Percentiles rank a stretch among this genome's conserved stretches.
Evolutionary conservation across 2,113 vertebrate genomes (phyloP).

Genomic region (Struthio camelus): DNA sequence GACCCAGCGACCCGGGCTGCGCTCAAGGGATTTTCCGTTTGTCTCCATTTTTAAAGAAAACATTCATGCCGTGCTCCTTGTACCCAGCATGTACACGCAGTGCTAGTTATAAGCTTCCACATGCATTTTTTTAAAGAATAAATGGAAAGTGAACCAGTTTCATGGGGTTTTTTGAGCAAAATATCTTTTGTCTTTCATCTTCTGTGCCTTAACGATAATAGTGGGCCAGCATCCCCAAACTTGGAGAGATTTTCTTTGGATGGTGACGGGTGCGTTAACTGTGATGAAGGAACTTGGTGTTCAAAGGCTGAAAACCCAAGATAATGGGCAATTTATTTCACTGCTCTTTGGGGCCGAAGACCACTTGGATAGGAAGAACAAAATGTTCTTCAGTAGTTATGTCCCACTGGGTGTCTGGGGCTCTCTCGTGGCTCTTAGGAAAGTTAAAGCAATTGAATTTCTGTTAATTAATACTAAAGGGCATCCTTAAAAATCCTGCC

Average conservation of each 20-base stretch:
- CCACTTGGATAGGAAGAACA: neutral
- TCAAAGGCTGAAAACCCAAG: neutral
- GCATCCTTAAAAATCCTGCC: neutral
- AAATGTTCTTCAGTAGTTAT: too few relatives aligned
- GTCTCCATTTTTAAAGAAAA: too few relatives aligned
- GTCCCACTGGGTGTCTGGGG: neutral
- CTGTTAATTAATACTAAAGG: neutral
- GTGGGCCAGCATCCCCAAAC: too few relatives aligned
- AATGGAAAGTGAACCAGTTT: neutral
- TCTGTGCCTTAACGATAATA: neutral
- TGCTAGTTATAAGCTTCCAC: neutral
- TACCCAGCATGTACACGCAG: neutral
- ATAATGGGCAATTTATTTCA: neutral
- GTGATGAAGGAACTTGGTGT: neutral
- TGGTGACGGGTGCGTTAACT: neutral
- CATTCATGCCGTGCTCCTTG: accelerated
- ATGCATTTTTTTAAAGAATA: neutral
- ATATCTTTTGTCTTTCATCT: neutral
- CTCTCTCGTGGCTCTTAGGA: neutral
- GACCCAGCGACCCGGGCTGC: too few relatives aligned
- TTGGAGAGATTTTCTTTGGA: neutral
- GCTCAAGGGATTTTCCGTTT: too few relatives aligned
- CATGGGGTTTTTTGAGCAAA: neutral
- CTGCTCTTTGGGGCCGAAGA: neutral
- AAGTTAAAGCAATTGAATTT: neutral